Conservation (phyloP, 1,140 invertebrate genomes). For the Aphidius ervi region DNA sequence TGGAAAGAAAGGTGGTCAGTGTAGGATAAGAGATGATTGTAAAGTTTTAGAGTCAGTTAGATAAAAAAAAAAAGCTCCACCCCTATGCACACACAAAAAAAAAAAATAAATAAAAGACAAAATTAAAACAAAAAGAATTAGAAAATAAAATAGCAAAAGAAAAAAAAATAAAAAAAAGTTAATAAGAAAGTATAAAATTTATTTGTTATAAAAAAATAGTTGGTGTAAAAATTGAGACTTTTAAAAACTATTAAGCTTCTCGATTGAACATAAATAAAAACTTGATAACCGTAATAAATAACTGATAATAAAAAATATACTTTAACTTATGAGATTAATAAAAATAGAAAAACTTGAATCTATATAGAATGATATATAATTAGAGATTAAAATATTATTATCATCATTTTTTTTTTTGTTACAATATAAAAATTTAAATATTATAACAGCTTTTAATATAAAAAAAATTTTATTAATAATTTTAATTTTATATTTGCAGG, state of each 20-base stretch:
- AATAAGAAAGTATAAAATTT: background rate
- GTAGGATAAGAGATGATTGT: constrained; percentile 4
- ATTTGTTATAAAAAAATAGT: background rate
- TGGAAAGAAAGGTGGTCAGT: background rate
- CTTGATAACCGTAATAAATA: too few species aligned
- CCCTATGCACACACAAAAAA: background rate
- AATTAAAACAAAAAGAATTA: background rate
- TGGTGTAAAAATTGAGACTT: background rate
- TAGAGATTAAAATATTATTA: too few species aligned
- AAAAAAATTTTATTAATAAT: too few species aligned
- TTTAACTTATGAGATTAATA: too few species aligned
- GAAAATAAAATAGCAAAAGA: too few species aligned
- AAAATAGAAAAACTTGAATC: too few species aligned
- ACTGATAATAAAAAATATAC: too few species aligned
- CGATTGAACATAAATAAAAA: too few species aligned
- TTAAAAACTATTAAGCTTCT: too few species aligned
- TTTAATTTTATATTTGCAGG: constrained; percentile 30
- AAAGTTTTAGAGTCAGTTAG: constrained; percentile 4
- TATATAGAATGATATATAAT: too few species aligned
- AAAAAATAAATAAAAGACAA: constrained; percentile 3
- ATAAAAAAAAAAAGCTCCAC: background rate
- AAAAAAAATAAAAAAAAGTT: background rate
- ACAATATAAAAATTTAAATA: background rate
- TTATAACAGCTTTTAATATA: constrained; percentile 8
- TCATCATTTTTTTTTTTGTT: too few species aligned